A percentile compares a stretch with the other conserved stretches of the same genome.
phyloP scores from a whole-genome alignment of 2,113 vertebrate species.

The Mixornis gularis region DNA sequence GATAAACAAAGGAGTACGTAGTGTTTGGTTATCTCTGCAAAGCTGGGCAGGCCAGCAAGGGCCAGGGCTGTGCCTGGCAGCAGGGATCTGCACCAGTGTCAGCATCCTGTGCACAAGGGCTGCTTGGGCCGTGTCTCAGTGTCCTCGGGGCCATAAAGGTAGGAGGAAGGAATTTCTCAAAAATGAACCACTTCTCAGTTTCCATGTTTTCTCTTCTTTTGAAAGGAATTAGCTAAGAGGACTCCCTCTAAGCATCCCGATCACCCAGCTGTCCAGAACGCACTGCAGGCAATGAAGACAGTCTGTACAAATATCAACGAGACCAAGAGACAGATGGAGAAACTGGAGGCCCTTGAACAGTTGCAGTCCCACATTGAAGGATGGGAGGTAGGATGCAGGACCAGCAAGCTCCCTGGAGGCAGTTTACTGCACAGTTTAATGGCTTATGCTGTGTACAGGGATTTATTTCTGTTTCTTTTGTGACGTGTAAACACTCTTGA shows the following conservation, averaged over 20 bases:
- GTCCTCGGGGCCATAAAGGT: not conserved
- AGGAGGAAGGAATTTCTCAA: not conserved
- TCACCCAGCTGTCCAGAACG: slow-evolving; percentile 88
- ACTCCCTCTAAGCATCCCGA: slow-evolving; percentile 92
- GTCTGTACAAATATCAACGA: slow-evolving; percentile 98
- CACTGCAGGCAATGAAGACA: slow-evolving; percentile 94
- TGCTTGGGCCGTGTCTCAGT: not conserved
- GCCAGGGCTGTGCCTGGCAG: not conserved
- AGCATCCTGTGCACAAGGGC: not conserved
- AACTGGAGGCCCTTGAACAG: slow-evolving; percentile 93
- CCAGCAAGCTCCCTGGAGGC: not conserved
- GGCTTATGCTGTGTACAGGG: not conserved
- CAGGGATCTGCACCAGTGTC: not conserved
- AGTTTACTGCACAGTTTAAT: not conserved
- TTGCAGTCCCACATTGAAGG: slow-evolving; percentile 97
- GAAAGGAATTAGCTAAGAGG: slow-evolving; percentile 93
- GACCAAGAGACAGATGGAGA: slow-evolving; percentile 99
- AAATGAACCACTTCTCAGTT: not conserved
- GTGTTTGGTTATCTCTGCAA: too few species aligned
- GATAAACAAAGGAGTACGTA: not conserved
- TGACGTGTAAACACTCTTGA: not conserved
- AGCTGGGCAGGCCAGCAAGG: too few species aligned
- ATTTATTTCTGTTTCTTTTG: not conserved
- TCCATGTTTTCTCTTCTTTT: not conserved
- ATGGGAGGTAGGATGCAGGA: slow-evolving; percentile 87